Percentiles rank a stretch among this genome's conserved stretches.
phyloP scores from a whole-genome alignment of 2,113 vertebrate species.

The Falco punctatus region DNA sequence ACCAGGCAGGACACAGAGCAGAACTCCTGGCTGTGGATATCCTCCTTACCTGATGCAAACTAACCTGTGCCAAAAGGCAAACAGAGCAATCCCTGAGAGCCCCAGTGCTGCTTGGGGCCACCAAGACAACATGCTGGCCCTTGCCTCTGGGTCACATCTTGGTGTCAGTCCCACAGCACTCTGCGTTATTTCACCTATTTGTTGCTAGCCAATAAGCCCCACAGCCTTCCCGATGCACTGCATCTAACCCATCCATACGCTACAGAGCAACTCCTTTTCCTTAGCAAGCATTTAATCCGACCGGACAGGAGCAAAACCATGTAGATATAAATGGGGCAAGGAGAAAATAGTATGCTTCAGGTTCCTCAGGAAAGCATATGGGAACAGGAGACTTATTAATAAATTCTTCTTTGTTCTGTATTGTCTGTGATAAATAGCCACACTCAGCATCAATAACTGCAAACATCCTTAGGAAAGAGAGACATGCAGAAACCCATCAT shows the following conservation, averaged over 20 bases:
- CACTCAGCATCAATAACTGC: constrained; percentile 64
- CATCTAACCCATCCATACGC: background rate
- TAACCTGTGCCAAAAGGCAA: rapidly evolving
- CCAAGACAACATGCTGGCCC: background rate
- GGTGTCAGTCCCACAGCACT: rapidly evolving
- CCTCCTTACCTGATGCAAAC: background rate
- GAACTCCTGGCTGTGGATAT: background rate
- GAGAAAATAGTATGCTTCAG: constrained; percentile 26
- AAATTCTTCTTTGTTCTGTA: constrained; percentile 65
- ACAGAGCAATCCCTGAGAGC: background rate
- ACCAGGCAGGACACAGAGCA: background rate
- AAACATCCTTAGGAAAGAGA: constrained; percentile 68
- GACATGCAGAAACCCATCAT: background rate
- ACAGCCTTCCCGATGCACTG: background rate
- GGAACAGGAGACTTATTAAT: constrained; percentile 59
- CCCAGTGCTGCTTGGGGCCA: background rate
- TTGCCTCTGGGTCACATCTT: background rate
- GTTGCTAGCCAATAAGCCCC: rapidly evolving
- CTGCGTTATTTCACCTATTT: rapidly evolving
- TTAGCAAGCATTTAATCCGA: constrained; percentile 15
- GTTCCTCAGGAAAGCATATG: background rate
- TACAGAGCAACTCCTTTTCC: background rate
- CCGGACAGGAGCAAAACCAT: constrained; percentile 9
- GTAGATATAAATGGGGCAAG: constrained; percentile 20
- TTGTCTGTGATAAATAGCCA: constrained; percentile 62